Evolutionary conservation across 64 coral and sea anemone species (phyloP), one percentile per base, ranked within the genome.

Genomic region (Pocillopora damicornis): DNA sequence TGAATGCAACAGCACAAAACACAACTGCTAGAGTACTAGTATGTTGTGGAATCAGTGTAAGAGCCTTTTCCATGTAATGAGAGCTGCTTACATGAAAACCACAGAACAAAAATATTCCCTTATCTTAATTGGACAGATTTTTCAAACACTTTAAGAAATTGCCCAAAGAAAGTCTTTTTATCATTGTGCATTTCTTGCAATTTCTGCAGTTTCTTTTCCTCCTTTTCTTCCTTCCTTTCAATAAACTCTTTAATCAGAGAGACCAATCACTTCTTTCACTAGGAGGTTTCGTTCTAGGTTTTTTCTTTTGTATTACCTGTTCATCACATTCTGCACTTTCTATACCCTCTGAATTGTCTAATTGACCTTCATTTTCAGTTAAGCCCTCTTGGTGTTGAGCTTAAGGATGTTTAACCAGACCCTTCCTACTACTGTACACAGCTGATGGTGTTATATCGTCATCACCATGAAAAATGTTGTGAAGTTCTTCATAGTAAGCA

Each of bases 91-190:
- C 75, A 88, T 61, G 76, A 79, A 88, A 60, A 68, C 38, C 42
- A 51, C 42, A 4, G 42, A 51, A 30, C 23, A 62, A 26, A 38
- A 64, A 34, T 26, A 23, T 38, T 89, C 57, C 80, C 76, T 89
- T 80, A 80, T 89, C 88, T 77, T n/a, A n/a, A n/a, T n/a, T 89
- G 88, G 22, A 89, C n/a, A 89, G 76, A 89, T 79, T 89, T 88
- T 89, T 80, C 76, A 89, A 89, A 89, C 76, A 89, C 76, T 89
- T 89, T 80, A 77, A 30, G 60, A 58, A 88, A 79, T 18, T 79
- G 87, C n/a, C 76, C 75, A 66, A 88, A 88, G 18, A 79, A 77
- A 77, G 75, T 64, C 60, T 79, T 88, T 79, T 77, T 88, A 76
- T 88, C 86, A 62, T 88, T 77, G 26, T 77, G 58, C 73, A 88